Evolutionary conservation across 2,113 vertebrate species (phyloP), one percentile per base, ranked within the genome.

Genomic region (Zapus hudsonius): DNA sequence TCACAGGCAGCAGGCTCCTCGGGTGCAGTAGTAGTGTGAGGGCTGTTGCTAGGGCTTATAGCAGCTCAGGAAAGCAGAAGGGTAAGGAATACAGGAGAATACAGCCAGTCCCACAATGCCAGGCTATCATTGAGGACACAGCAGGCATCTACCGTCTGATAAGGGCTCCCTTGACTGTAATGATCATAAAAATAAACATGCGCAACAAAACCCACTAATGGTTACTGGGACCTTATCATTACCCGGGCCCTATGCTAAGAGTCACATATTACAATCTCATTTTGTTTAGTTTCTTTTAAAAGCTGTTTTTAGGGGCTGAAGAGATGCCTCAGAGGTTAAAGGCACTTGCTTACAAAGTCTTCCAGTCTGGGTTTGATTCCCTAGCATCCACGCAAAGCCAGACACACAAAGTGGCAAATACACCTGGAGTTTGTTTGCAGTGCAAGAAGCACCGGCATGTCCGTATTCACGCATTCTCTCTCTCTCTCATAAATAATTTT

Each of bases 11-110:
- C 38, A 57, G 70, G 1, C 38, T 78, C 31, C 75, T 69, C 38
- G 36, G 6, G 7, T 40, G 31, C 3, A 44, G 25, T 64, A n/a
- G 61, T 4, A 31, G 57, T 2, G 7, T 11, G 16, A 61, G 33
- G 4, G 5, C 42, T 2, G 1, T 59, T 9, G 2, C 31, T 42
- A 72, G 55, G n/a, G 17, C 2, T 27, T n/a, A 3, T 22, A 13
- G 23, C 44, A 33, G 63, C 31, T 70, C 27, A 22, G 4, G 13
- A 27, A 75, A 33, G 72, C 25, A 25, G 25, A 15, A 29, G 47
- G 20, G 20, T 59, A 33, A 93, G 73, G 44, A 66, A n/a, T 3
- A 11, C 0, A 11, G 36, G 64, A 2, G 3, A 12, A 0, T 31
- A 44, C 22, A 5, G 29, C 64, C 20, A 3, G 81, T 40, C 59